Percentiles rank a stretch among this genome's conserved stretches.
Conservation (phyloP, 2,888 invertebrate species). For the Lasius platythorax region DNA sequence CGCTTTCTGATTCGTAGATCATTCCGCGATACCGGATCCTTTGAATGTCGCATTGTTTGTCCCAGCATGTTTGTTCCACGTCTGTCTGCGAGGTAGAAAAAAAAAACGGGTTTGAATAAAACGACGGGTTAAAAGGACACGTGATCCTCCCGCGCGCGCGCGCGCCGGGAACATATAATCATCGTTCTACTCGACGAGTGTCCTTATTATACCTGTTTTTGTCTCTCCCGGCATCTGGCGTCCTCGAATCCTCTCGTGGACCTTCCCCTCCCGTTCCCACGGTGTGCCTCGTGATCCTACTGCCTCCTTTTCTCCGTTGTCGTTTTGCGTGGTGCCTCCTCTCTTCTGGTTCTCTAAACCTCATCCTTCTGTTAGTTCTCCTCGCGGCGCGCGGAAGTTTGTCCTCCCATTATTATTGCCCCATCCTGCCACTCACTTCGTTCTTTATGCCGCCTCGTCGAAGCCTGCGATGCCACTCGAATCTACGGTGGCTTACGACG, state of each 20-base stretch:
- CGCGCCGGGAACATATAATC: conserved; percentile 64
- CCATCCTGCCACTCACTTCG: conserved; percentile 36
- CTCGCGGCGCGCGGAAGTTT: conserved; percentile 42
- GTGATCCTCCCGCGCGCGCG: conserved; percentile 61
- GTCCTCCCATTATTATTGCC: conserved; percentile 52
- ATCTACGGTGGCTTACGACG: conserved; percentile 32
- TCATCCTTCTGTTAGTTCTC: neutral
- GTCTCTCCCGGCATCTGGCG: conserved; percentile 47
- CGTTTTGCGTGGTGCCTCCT: conserved; percentile 4
- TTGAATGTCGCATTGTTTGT: conserved; percentile 35
- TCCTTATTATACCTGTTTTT: conserved; percentile 73
- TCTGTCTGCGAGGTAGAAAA: conserved; percentile 10
- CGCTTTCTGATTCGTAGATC: conserved; percentile 3
- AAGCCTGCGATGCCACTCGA: conserved; percentile 47
- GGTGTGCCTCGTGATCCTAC: conserved; percentile 18
- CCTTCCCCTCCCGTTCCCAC: conserved; percentile 64
- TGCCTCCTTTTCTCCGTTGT: neutral
- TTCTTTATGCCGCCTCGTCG: conserved; percentile 51
- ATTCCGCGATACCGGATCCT: conserved; percentile 8
- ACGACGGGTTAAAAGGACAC: conserved; percentile 48
- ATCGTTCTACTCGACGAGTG: conserved; percentile 72
- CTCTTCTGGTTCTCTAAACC: neutral
- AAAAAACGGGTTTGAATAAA: conserved; percentile 47
- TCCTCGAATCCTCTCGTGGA: conserved; percentile 57
- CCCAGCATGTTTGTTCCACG: conserved; percentile 47